Conservation (phyloP, 2,113 vertebrate genomes). For the Scortum barcoo region DNA sequence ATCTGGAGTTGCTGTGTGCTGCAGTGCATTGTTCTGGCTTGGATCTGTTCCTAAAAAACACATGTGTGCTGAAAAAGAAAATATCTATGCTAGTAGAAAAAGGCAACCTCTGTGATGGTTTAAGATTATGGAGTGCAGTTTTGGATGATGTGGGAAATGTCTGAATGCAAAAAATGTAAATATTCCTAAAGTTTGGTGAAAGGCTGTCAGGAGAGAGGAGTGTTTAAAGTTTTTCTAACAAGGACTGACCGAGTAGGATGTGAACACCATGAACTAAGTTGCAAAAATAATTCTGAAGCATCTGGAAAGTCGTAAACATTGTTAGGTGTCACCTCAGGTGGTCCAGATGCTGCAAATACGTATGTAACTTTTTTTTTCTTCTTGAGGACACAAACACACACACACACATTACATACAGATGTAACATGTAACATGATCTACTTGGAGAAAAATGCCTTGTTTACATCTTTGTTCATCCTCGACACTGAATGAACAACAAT, state of each 20-base stretch:
- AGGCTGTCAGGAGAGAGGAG: background rate
- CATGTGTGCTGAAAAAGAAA: background rate
- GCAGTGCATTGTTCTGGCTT: background rate
- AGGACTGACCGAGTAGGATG: background rate
- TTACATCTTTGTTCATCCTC: constrained; percentile 44
- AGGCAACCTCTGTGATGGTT: background rate
- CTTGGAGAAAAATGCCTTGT: constrained; percentile 19
- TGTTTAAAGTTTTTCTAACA: background rate
- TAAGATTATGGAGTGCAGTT: background rate
- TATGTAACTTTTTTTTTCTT: background rate
- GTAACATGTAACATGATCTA: constrained; percentile 22
- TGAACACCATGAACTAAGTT: constrained; percentile 1
- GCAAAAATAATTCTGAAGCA: constrained; percentile 26
- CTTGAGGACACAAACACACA: constrained; percentile 20
- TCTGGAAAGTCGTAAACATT: background rate
- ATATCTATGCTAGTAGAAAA: background rate
- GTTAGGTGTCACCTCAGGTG: background rate
- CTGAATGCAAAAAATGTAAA: background rate
- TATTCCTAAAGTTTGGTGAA: background rate
- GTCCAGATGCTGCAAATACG: constrained; percentile 28
- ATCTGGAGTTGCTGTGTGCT: too few species aligned
- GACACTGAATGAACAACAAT: constrained; percentile 7
- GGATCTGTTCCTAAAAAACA: background rate
- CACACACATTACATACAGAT: constrained; percentile 17
- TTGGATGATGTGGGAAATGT: background rate